Conservation (phyloP, 2,888 invertebrate genomes). For the Yponomeuta malinellus region DNA sequence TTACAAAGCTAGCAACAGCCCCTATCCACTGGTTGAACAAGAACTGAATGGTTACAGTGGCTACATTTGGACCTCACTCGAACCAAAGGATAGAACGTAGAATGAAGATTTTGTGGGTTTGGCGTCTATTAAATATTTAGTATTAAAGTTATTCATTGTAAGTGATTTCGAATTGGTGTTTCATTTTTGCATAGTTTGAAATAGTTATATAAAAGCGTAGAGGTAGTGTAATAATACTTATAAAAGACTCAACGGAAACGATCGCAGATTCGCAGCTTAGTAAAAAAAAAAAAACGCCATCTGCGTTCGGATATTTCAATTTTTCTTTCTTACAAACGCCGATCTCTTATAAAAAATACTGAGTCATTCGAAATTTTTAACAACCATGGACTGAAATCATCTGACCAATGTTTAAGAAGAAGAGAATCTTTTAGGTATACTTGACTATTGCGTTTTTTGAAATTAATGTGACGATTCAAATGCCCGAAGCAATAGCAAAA, state of each 20-base stretch:
- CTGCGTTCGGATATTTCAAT: neutral
- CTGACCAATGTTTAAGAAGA: too few species aligned
- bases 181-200: constrained; percentile 11
- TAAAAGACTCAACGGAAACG: neutral
- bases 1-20: constrained; percentile 84
- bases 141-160: constrained; percentile 16
- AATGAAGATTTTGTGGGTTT: neutral
- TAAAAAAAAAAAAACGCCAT: neutral
- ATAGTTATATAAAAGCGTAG: too few species aligned
- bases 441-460: too few species aligned
- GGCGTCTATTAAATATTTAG: neutral
- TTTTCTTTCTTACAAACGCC: too few species aligned
- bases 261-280: neutral
- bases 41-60: constrained; percentile 69
- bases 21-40: constrained; percentile 79
- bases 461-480: too few species aligned
- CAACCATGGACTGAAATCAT: too few species aligned
- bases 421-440: too few species aligned
- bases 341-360: too few species aligned
- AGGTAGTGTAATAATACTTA: too few species aligned
- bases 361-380: too few species aligned
- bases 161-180: constrained; percentile 14
- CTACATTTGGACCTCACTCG: constrained; percentile 80
- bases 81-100: constrained; percentile 56
- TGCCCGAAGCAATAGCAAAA: too few species aligned